phyloP scores from a whole-genome alignment of 2,797 vertebrate species.

The Hydrocynus forskahlii region DNA sequence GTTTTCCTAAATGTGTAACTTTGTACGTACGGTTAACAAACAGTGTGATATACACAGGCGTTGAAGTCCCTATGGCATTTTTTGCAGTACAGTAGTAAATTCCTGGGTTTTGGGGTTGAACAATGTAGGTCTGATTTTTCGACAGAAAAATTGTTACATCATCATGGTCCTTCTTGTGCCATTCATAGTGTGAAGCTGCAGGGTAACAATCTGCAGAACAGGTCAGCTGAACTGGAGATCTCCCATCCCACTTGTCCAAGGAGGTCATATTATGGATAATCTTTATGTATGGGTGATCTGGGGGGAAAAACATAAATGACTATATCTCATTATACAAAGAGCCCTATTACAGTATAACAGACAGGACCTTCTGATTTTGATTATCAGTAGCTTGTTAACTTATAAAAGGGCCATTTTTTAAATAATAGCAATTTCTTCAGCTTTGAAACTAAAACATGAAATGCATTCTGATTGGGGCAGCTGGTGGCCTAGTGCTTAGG shows the following conservation, averaged over 20 bases:
- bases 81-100: slow-evolving; percentile 65
- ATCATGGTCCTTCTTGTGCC: slow-evolving; percentile 52
- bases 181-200: background rate
- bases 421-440: no score
- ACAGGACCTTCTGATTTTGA: no score
- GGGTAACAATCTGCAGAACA: slow-evolving; percentile 66
- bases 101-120: slow-evolving; percentile 61
- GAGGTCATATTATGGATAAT: slow-evolving; percentile 48
- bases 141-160: background rate
- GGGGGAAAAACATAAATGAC: background rate
- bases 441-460: no score
- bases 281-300: slow-evolving; percentile 67
- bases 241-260: background rate
- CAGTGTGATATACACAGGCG: slow-evolving; percentile 43
- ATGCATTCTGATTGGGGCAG: no score
- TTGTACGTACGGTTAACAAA: slow-evolving; percentile 64
- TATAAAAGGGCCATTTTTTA: no score
- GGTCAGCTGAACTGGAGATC: slow-evolving; percentile 52
- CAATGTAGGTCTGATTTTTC: background rate
- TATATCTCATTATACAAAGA: background rate
- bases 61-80: slow-evolving; percentile 50
- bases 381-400: no score
- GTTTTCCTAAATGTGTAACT: background rate
- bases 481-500: no score
- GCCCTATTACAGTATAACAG: background rate